Evolutionary conservation across 2,113 vertebrate species (phyloP).

Genomic region (Embiotoca jacksoni): DNA sequence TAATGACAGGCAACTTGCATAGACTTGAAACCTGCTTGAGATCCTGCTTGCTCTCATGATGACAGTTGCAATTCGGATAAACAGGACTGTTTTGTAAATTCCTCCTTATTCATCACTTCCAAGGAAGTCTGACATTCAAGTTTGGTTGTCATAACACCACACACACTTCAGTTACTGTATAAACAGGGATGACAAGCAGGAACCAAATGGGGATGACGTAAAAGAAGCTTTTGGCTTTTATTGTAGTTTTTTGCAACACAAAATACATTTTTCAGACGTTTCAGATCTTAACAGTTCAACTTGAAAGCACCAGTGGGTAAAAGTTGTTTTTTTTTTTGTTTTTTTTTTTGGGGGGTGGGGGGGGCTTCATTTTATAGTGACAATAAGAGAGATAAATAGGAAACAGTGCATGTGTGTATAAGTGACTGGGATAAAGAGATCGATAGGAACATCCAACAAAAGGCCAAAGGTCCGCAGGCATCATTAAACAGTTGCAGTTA

Average conservation of each 20-base stretch:
- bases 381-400: not conserved
- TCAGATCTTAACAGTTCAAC: too few species aligned
- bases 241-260: not conserved
- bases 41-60: not conserved
- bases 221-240: not conserved
- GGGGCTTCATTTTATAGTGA: not conserved
- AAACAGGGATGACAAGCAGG: too few species aligned
- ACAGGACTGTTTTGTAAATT: conserved; percentile 17
- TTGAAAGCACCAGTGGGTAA: too few species aligned
- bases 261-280: not conserved
- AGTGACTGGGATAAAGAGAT: not conserved
- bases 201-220: too few species aligned
- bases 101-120: not conserved
- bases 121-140: not conserved
- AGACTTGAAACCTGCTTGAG: conserved; percentile 16
- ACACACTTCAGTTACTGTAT: not conserved
- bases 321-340: too few species aligned
- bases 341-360: too few species aligned
- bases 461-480: not conserved
- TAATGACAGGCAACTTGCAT: conserved; percentile 12
- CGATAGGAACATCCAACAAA: not conserved
- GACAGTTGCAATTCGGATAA: conserved; percentile 7
- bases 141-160: not conserved
- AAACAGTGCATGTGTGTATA: not conserved
- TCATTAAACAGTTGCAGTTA: not conserved